These are phyloP conservation scores for Dufourea novaeangliae DNA, from an alignment of 1,140 invertebrate species.

Conservation along the genomic window DNA sequence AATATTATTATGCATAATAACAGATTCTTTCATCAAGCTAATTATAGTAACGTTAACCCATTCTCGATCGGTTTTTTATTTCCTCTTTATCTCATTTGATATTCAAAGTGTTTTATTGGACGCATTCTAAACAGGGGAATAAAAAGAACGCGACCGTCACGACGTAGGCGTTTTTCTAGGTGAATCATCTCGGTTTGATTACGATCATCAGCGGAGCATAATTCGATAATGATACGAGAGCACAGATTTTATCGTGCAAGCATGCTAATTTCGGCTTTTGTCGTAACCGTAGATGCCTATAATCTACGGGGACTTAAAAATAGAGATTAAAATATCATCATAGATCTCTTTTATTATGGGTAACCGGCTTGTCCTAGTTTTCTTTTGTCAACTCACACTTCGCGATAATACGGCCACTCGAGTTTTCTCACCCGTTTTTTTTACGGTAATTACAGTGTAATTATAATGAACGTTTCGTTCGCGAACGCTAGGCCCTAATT, in stretches of 20 bases:
- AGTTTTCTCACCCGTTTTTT: background rate
- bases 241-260: constrained; percentile 76
- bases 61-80: background rate
- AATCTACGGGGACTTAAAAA: constrained; percentile 74
- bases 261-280: constrained; percentile 79
- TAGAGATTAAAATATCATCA: constrained; percentile 79
- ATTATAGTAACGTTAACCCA: constrained; percentile 18
- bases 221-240: constrained; percentile 80
- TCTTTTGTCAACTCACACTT: constrained; percentile 62
- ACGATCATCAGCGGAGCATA: constrained; percentile 77
- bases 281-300: constrained; percentile 77
- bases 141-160: constrained; percentile 49
- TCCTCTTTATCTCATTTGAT: constrained; percentile 10
- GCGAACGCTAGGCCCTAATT: background rate
- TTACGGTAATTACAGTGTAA: constrained; percentile 20
- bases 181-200: constrained; percentile 74
- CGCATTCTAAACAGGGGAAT: constrained; percentile 34
- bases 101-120: constrained; percentile 22
- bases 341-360: constrained; percentile 57
- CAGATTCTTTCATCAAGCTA: background rate
- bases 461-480: background rate
- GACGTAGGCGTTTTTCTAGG: constrained; percentile 71
- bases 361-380: constrained; percentile 21
- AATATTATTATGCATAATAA: background rate
- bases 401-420: constrained; percentile 13